Conservation (phyloP, 2,888 invertebrate species). For the Andricus curvator region DNA sequence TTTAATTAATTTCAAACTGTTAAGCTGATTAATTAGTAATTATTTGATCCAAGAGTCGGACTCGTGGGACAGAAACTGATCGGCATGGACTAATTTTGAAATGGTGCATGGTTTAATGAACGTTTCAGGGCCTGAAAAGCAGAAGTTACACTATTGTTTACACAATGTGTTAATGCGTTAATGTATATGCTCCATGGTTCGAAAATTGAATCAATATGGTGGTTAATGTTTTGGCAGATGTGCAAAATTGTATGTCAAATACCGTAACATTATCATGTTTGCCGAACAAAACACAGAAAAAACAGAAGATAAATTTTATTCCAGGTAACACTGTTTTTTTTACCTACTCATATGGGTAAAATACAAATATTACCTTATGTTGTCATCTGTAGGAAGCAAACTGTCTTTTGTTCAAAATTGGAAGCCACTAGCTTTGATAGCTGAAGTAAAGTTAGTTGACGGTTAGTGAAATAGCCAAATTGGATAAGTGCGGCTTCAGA, state of each 20-base stretch:
- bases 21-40: conserved; percentile 37
- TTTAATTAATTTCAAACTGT: conserved; percentile 10
- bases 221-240: background rate
- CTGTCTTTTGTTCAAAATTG: too few relatives aligned
- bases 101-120: conserved; percentile 17
- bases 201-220: background rate
- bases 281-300: background rate
- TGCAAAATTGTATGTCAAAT: background rate
- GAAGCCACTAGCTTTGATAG: too few relatives aligned
- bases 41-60: conserved; percentile 26
- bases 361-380: too few relatives aligned
- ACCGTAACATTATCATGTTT: background rate
- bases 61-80: conserved; percentile 11
- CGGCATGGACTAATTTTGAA: conserved; percentile 8
- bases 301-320: too few relatives aligned
- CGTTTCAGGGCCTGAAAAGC: conserved; percentile 2
- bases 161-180: background rate
- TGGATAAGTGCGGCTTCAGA: too few relatives aligned
- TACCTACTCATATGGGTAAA: too few relatives aligned
- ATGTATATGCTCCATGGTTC: background rate
- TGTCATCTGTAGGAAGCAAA: too few relatives aligned
- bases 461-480: too few relatives aligned
- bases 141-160: background rate
- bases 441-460: too few relatives aligned
- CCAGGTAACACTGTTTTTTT: too few relatives aligned